Percentiles rank a stretch among this genome's conserved stretches.
Evolutionary conservation across 2,113 vertebrate species (phyloP).

Genomic region (Dolichotis patagonum): DNA sequence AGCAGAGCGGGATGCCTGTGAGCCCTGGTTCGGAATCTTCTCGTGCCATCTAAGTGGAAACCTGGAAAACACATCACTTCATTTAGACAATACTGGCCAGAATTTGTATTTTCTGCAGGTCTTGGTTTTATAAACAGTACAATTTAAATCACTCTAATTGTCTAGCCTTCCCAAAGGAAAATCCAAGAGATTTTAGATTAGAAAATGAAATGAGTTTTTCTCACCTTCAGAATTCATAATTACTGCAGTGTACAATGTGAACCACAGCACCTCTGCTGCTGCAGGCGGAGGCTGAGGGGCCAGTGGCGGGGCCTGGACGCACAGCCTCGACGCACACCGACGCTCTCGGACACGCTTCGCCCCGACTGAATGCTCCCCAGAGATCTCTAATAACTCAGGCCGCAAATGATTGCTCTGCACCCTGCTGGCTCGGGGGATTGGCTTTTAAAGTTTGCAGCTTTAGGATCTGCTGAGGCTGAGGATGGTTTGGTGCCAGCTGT

Average conservation of each 20-base stretch:
- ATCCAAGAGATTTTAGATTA: conserved; percentile 62
- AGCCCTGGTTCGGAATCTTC: not conserved
- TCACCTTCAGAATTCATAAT: conserved; percentile 45
- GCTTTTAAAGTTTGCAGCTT: not conserved
- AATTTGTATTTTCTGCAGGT: conserved; percentile 54
- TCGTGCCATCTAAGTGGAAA: not conserved
- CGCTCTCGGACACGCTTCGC: not conserved
- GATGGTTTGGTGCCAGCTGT: not conserved
- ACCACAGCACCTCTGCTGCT: not conserved
- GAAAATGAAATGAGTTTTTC: conserved; percentile 49
- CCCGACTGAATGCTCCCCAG: not conserved
- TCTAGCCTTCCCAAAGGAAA: conserved; percentile 60
- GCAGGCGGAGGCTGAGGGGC: not conserved
- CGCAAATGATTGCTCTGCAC: not conserved
- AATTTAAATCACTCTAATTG: conserved; percentile 29
- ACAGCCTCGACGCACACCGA: conserved; percentile 28
- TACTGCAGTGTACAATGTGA: not conserved
- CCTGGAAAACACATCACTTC: not conserved
- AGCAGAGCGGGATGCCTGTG: not conserved
- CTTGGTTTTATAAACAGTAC: not conserved
- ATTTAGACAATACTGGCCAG: not conserved
- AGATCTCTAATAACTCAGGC: conserved; percentile 33
- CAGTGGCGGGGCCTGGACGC: not conserved
- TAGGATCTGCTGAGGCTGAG: not conserved
- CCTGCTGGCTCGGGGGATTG: not conserved